Conservation (phyloP, 2,113 vertebrate genomes). For the Brachypodius melanocephalos region DNA sequence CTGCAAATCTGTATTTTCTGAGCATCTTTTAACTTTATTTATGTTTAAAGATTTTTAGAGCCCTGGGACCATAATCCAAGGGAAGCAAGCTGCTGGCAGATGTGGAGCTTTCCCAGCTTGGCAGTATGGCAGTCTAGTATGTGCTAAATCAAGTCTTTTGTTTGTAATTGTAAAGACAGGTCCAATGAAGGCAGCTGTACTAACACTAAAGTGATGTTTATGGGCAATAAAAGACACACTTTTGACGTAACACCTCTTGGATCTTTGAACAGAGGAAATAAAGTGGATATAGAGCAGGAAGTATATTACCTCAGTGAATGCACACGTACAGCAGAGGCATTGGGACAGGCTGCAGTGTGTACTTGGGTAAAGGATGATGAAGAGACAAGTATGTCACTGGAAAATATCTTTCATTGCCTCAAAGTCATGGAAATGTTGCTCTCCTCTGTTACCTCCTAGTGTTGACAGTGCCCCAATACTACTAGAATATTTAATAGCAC, state of each 20-base stretch:
- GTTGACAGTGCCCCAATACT: neutral
- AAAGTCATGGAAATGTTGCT: neutral
- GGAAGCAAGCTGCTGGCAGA: neutral
- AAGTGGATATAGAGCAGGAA: neutral
- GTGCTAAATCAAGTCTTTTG: constrained; percentile 31
- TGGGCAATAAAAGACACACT: constrained; percentile 21
- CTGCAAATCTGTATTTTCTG: neutral
- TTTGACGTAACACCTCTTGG: constrained; percentile 10
- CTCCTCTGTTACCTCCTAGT: neutral
- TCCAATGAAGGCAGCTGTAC: constrained; percentile 21
- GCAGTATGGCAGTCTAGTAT: neutral
- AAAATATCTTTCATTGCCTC: neutral
- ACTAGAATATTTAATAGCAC: neutral
- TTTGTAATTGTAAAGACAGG: constrained; percentile 27
- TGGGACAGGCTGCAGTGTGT: neutral
- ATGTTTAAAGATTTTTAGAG: neutral
- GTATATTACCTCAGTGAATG: neutral
- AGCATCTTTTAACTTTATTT: constrained; percentile 20
- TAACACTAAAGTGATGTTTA: neutral
- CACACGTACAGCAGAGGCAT: neutral
- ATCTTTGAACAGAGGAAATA: neutral
- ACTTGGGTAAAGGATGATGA: neutral
- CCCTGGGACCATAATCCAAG: neutral
- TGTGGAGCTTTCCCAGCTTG: neutral
- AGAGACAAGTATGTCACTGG: neutral